A percentile compares a stretch with the other conserved stretches of the same genome.
Conservation (phyloP, 2,888 invertebrate genomes). For the Syrphus vitripennis region DNA sequence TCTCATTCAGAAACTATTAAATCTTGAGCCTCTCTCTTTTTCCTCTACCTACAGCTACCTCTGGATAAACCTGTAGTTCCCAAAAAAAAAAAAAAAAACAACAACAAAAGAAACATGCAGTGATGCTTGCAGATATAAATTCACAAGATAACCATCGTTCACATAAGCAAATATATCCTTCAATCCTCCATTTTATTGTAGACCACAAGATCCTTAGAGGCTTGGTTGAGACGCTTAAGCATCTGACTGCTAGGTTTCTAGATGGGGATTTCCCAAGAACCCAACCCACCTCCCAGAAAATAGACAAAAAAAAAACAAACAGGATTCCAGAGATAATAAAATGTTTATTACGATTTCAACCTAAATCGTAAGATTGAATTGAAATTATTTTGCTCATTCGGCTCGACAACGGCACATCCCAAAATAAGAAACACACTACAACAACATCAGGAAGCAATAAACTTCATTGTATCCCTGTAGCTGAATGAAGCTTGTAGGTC, state of each 20-base stretch:
- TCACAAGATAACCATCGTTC: conserved; percentile 47
- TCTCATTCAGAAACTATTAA: conserved; percentile 18
- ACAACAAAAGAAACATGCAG: conserved; percentile 20
- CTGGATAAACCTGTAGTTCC: conserved; percentile 8
- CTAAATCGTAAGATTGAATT: conserved; percentile 58
- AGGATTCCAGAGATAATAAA: conserved; percentile 51
- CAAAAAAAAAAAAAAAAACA: neutral
- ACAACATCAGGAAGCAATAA: conserved; percentile 45
- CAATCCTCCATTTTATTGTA: conserved; percentile 66
- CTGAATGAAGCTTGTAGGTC: neutral
- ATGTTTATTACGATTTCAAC: conserved; percentile 62
- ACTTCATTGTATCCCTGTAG: conserved; percentile 23
- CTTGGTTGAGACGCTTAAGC: conserved; percentile 30
- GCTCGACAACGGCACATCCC: conserved; percentile 22
- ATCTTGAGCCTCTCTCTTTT: neutral
- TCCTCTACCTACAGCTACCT: neutral
- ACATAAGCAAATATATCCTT: conserved; percentile 53
- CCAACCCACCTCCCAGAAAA: neutral
- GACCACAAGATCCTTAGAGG: conserved; percentile 33
- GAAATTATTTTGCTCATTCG: conserved; percentile 55
- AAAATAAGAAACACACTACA: conserved; percentile 1
- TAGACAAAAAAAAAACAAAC: neutral
- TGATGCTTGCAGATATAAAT: conserved; percentile 47
- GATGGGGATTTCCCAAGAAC: conserved; percentile 27
- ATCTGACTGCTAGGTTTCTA: neutral